A percentile compares a stretch with the other conserved stretches of the same genome.
phyloP scores from a whole-genome alignment of 2,888 invertebrate genomes.

The Nomada goodeniana region DNA sequence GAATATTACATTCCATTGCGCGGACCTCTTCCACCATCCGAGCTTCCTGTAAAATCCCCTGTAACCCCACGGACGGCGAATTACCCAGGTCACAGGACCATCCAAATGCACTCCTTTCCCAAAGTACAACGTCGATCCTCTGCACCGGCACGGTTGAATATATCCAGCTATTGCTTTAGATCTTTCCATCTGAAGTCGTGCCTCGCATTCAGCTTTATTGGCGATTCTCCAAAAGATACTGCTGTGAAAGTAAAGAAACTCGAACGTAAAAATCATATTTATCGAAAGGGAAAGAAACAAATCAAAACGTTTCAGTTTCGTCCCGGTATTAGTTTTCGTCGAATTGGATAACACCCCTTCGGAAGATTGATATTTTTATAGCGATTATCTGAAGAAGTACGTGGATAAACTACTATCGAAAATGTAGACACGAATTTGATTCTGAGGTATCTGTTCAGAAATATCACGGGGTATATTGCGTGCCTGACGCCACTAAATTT shows the following conservation, averaged over 20 bases:
- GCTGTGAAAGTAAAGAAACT: conserved; percentile 12
- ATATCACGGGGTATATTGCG: no score
- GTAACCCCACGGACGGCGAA: conserved; percentile 55
- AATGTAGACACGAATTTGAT: no score
- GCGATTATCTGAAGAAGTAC: neutral
- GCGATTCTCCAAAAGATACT: conserved; percentile 5
- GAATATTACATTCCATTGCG: conserved; percentile 69
- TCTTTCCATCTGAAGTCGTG: conserved; percentile 33
- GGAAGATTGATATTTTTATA: neutral
- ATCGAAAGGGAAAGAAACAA: neutral
- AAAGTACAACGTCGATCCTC: conserved; percentile 45
- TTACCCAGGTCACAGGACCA: conserved; percentile 21
- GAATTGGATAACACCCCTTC: neutral
- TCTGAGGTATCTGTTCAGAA: no score
- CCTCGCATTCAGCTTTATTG: conserved; percentile 36
- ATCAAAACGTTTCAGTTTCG: no score
- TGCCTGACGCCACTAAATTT: no score
- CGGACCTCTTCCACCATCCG: conserved; percentile 71
- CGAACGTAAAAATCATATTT: conserved; percentile 7
- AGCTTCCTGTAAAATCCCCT: conserved; percentile 69
- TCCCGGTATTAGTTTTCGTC: neutral
- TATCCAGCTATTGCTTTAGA: conserved; percentile 19
- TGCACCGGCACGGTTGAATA: conserved; percentile 36
- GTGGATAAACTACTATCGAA: neutral
- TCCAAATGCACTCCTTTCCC: conserved; percentile 16